Base-by-base conservation (phyloP, 1,140 invertebrate genomes). In the Brachionus manjavacas region DNA sequence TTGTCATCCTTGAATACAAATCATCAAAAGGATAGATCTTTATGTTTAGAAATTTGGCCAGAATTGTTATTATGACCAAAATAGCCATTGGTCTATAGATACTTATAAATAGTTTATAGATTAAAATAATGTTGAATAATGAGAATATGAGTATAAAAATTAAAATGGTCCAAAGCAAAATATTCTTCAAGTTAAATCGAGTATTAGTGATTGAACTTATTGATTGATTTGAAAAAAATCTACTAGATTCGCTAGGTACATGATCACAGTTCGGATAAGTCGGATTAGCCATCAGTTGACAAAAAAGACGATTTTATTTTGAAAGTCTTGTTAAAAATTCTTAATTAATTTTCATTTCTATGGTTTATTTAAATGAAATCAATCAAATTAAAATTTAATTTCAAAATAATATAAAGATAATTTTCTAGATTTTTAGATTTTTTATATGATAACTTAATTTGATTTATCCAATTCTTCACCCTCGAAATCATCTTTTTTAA, bases 51-150 rank as follows among this genome's bases (percentile, higher is more conserved):
- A 49, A 9, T 49, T 86, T 85, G 68, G 81, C 25, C 87, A 84
- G 55, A 46, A 70, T 23, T 86, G 86, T 55, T 85, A 87, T 16
- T 31, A 85, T 9, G 85, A 85, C 43, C 83, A 70, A 84, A 85
- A 86, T 84, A 55, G 86, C 16, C 87, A 86, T 86, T 85, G 85
- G 80, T 79, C 74, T 76, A 23, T 76, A 90, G 87, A 76, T 76
- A 16, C 4, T 49, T 23, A 49, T 11, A 49, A 76, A n/a, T 14
- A 76, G 7, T 35, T 14, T 35, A 49, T 49, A 25, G 7, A 49
- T 4, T 49, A 76, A 12, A 49, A 46, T 49, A 16, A 49, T 25
- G 8, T 76, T 49, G 25, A 74, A 74, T 74, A 43, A 16, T 16
- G 39, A 74, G 46, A 74, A 39, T 9, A 43, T 7, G 3, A 74